Evolutionary conservation across 2,797 vertebrate species (phyloP), one percentile per base, ranked within the genome.

Genomic region (Selene dorsalis): DNA sequence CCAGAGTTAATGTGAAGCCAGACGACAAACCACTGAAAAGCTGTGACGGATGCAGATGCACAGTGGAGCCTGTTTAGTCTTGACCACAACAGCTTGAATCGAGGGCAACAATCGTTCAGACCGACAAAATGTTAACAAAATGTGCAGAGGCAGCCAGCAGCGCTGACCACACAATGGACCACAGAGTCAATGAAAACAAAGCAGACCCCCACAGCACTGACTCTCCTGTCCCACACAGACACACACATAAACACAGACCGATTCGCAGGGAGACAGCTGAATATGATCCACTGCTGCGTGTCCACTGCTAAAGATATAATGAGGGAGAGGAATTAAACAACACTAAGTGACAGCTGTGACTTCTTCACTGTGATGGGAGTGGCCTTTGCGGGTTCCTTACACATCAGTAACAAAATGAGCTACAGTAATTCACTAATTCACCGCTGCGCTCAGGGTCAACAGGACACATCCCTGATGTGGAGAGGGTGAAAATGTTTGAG

Each of bases 111-210:
- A 55, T 80, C 78, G 82, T 88, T 80, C 55, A 69, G 71, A 90
- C 75, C 73, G 77, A 90, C 84, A 82, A 88, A 89, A 85, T 86
- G 76, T 64, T 80, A 75, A 79, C 75, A 79, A 88, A 92, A 89
- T 87, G 84, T 86, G 76, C 88, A 84, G 88, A 84, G 86, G 87
- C 85, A 90, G 86, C 80, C 88, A 57, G 83, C 69, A 41, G 79
- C 77, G 78, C 74, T 61, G 69, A 60, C 72, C 77, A 86, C 84
- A 92, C 87, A 93, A 91, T 83, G 69, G 85, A 86, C 10, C 11
- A 57, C 80, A 16, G 81, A 80, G 79, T 73, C 79, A 80, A 61
- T 88, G 89, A 92, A 90, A 91, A 91, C 83, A 91, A 91, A 91
- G 90, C 81, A 79, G 74, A 69, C 73, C 61, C 78, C 47, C 73